Base-by-base conservation (phyloP, 92 coral and sea anemone genomes). In the Siderastrea radians region DNA sequence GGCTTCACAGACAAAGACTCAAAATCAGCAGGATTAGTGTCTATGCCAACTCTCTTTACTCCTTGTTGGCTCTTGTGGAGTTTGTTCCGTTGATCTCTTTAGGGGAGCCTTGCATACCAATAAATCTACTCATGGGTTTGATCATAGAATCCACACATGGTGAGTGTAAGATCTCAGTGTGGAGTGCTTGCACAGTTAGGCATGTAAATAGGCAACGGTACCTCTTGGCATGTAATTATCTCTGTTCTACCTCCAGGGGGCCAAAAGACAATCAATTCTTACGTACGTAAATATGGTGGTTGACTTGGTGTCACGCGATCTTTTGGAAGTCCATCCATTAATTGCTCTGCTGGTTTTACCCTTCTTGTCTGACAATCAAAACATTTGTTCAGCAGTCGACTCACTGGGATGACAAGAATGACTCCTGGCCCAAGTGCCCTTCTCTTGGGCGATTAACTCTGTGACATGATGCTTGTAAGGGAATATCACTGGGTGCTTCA, bases 401-500 rank as follows among this genome's bases (percentile, higher is more conserved):
- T 81, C 54, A 92, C 93, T 43, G 91, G 90, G 87, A 74, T 16
- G 95, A 79, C 49, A 89, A 60, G 87, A 80, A 26, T 26, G 38
- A 26, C 70, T 89, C 91, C 50, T 89, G 93, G 48, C 95, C 95
- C 87, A 85, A 43, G 77, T 92, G 90, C 4, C 92, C 94, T 49
- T 71, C 76, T 91, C 78, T 38, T n/a, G 77, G 70, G 75, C 75
- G 48, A 90, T 82, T 57, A 57, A 57, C 1, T 57, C 88, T 13
- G 94, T 91, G 38, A 87, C 87, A 12, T 74, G 92, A 72, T 80
- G 87, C 62, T 93, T 93, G 83, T 79, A 81, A 10, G 92, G 93
- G 47, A 92, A 68, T 6, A 92, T 88, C 48, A 92, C 85, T 13
- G 87, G 90, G 57, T 88, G 96, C 38, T 87, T 93, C 70, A 59